Base-by-base conservation (phyloP, 2,888 invertebrate genomes). In the Nebria salina region DNA sequence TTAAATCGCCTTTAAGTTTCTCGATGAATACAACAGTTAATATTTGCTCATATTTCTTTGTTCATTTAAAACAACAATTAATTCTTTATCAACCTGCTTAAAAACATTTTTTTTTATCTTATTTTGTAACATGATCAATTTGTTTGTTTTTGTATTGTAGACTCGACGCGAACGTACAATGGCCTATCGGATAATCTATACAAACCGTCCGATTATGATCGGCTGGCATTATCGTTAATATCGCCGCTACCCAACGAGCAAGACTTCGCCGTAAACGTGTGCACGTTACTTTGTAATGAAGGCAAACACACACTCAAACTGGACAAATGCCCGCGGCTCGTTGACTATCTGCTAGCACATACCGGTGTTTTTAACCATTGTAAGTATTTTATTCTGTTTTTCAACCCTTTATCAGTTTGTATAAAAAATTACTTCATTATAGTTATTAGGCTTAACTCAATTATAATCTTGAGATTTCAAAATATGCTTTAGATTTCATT, bases 241-340 rank as follows among this genome's bases (percentile, higher is more conserved):
- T 97, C 97, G n/a, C 98, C 99, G 0, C 91, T 99, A 88, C 98
- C 99, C 6, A 99, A 99, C 89, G 99, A 99, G 89, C 97, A 98
- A 88, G 99, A 99, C 90, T 98, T 99, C 89, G 98, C 98, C 41
- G 95, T 99, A 86, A 99, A 99, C 89, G 97, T 98, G 2, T 98
- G 98, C 89, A 98, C 97, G 0, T 91, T 99, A 82, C 91, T 99
- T 84, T 97, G 98, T 6, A 98, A 97, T 85, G 98, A 99, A 86
- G 96, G 96, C 83, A 95, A 95, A 82, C 96, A 97, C 86, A 93
- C 96, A 0, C 90, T 99, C 79, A 95, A 96, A 77, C 90, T 99
- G 82, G 94, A 94, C 82, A 94, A 96, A 84, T 95, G 95, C 84
- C 97, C 97, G 0, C 93, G 96, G 85, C 92, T 99, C 83, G 89